phyloP scores from a whole-genome alignment of 2,888 invertebrate species.

The Amaurobius ferox region DNA sequence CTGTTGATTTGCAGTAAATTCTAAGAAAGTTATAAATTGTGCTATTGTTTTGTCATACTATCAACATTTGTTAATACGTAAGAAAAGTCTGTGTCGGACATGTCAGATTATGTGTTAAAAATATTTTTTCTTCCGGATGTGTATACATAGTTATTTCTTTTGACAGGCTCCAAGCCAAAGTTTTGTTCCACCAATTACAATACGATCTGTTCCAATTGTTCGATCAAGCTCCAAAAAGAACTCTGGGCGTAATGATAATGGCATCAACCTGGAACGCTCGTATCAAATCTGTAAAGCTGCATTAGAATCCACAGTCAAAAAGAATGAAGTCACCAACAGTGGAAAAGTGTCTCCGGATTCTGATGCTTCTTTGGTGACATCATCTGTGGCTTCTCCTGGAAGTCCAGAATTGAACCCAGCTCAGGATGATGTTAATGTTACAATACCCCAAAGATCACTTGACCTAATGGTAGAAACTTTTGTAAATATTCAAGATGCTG shows the following conservation, averaged over 20 bases:
- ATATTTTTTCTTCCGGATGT: no score
- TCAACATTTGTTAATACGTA: no score
- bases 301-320: slow-evolving; percentile 94
- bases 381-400: slow-evolving; percentile 56
- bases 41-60: no score
- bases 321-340: slow-evolving; percentile 22
- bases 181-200: slow-evolving; percentile 71
- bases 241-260: slow-evolving; percentile 53
- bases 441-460: neutral
- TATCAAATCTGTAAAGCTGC: slow-evolving; percentile 88
- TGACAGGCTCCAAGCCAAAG: slow-evolving; percentile 63
- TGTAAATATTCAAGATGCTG: slow-evolving; percentile 39
- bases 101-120: no score
- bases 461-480: slow-evolving; percentile 26
- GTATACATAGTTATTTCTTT: no score
- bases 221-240: slow-evolving; percentile 42
- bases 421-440: neutral
- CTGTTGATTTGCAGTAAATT: no score
- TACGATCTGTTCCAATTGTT: slow-evolving; percentile 67
- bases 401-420: slow-evolving; percentile 1
- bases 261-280: slow-evolving; percentile 92
- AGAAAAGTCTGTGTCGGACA: no score
- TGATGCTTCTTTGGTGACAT: slow-evolving; percentile 47
- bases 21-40: no score
- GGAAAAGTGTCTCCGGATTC: slow-evolving; percentile 12